Conservation (phyloP, 2,113 vertebrate genomes). For the Podocnemis expansa region DNA sequence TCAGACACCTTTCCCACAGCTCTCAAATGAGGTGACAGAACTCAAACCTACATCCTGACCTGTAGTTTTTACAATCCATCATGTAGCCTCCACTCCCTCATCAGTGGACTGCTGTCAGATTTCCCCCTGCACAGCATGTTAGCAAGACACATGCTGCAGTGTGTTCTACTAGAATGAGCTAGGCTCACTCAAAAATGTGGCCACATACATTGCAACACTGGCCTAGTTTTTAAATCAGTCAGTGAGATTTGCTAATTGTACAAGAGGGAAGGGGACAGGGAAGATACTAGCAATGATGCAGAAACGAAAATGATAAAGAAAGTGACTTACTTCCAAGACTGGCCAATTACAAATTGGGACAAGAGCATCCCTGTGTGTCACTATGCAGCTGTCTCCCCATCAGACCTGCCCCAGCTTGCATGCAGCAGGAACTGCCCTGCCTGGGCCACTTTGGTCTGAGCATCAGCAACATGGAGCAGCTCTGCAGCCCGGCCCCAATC, state of each 20-base stretch:
- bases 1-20: accelerated
- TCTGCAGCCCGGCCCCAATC: no score
- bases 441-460: not conserved
- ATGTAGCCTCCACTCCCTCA: accelerated
- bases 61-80: not conserved
- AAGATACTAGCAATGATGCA: not conserved
- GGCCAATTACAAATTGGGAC: not conserved
- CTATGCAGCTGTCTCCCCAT: accelerated
- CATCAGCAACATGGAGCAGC: not conserved
- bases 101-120: not conserved
- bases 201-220: no score
- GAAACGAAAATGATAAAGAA: accelerated
- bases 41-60: accelerated
- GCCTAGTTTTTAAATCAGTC: not conserved
- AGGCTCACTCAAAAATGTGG: accelerated
- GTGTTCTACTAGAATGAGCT: not conserved
- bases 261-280: accelerated
- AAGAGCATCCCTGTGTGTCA: not conserved
- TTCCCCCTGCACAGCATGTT: not conserved
- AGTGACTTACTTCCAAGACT: accelerated
- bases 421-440: not conserved
- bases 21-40: accelerated
- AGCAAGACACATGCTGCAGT: not conserved
- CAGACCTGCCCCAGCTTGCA: not conserved
- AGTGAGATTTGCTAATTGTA: not conserved